These are phyloP conservation scores for Oreochromis tanganicae DNA, from an alignment of 2,113 vertebrate species.

Conservation along the genomic window DNA sequence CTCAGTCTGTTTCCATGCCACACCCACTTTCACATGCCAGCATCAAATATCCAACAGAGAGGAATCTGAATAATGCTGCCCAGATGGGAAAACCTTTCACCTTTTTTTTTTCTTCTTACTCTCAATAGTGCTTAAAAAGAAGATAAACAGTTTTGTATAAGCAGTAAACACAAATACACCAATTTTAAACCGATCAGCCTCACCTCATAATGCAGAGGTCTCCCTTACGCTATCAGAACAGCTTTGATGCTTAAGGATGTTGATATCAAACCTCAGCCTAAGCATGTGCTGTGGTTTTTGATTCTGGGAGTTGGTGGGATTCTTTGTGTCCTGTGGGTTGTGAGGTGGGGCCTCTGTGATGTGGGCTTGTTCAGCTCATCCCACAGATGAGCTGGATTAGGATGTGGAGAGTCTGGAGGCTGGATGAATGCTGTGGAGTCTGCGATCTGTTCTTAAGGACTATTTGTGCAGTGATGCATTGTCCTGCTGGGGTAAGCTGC, in stretches of 20 bases:
- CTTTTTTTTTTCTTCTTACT: accelerated
- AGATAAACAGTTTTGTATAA: neutral
- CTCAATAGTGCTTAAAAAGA: neutral
- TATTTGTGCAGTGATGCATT: neutral
- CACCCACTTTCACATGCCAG: slow-evolving; percentile 17
- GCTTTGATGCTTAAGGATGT: neutral
- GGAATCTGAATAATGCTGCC: slow-evolving; percentile 58
- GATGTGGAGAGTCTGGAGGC: neutral
- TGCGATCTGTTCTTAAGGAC: neutral
- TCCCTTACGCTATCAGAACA: neutral
- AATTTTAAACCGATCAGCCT: neutral
- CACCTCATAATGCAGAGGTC: neutral
- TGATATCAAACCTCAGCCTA: neutral
- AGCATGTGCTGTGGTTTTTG: neutral
- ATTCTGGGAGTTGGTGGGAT: neutral
- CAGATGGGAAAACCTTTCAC: slow-evolving; percentile 26
- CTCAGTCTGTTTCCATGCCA: neutral
- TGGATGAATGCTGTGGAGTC: neutral
- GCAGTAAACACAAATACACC: neutral
- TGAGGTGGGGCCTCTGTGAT: neutral
- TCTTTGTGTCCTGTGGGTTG: neutral
- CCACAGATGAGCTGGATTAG: neutral
- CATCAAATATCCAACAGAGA: slow-evolving; percentile 35
- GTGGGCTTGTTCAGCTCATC: neutral
- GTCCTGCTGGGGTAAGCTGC: neutral